Conservation (phyloP, 2,797 vertebrate species). For the Thamnophis elegans region DNA sequence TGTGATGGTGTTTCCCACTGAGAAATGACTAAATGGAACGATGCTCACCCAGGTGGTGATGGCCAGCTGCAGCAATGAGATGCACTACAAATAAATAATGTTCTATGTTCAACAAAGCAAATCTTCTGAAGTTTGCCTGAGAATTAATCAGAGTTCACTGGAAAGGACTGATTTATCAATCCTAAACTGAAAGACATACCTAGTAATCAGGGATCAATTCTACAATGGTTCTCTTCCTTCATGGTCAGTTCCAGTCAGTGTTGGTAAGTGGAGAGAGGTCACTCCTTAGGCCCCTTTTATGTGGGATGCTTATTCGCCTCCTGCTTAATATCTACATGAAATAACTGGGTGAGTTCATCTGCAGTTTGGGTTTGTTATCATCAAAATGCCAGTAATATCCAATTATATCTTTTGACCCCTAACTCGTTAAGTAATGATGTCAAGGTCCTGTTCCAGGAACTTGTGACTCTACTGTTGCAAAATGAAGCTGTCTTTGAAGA, state of each 20-base stretch:
- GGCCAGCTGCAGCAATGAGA: background rate
- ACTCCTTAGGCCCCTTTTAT: background rate
- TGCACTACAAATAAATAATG: background rate
- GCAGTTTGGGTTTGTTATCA: background rate
- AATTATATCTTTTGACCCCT: background rate
- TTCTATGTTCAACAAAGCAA: background rate
- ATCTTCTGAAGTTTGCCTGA: background rate
- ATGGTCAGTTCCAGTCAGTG: background rate
- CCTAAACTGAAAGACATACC: background rate
- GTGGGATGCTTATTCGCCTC: background rate
- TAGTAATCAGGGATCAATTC: background rate
- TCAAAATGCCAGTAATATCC: background rate
- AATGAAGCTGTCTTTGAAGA: background rate
- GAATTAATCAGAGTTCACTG: background rate
- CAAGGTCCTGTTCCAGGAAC: background rate
- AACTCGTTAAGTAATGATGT: background rate
- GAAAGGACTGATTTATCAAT: background rate
- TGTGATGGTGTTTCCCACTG: background rate
- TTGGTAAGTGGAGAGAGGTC: background rate
- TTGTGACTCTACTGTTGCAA: background rate
- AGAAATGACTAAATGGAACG: background rate
- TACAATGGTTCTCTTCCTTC: background rate
- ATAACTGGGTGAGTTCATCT: background rate
- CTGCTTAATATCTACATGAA: background rate
- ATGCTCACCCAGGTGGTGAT: background rate